Percentiles rank a stretch among this genome's conserved stretches.
Conservation (phyloP, 1,140 invertebrate species). For the Heliconius eleuchia region DNA sequence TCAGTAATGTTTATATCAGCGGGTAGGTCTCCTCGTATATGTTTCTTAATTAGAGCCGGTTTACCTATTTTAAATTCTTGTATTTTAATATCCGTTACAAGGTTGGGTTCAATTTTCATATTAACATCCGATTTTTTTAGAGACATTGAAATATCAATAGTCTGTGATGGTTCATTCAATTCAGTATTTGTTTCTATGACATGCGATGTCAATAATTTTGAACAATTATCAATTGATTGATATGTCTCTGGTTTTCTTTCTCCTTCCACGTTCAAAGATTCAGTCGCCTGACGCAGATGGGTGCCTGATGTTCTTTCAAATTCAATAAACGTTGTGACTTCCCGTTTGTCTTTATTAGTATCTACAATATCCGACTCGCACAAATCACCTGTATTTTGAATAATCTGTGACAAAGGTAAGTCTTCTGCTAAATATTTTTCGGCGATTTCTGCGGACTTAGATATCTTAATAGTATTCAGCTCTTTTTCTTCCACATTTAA, state of each 20-base stretch:
- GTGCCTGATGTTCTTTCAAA: conserved; percentile 53
- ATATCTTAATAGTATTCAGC: conserved; percentile 44
- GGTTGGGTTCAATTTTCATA: conserved; percentile 52
- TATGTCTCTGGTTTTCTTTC: neutral
- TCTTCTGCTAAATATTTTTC: neutral
- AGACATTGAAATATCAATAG: conserved; percentile 63
- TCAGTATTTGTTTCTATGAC: neutral
- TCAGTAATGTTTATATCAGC: conserved; percentile 54
- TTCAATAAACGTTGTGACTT: conserved; percentile 54
- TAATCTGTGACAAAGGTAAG: conserved; percentile 16
- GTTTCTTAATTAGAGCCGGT: conserved; percentile 60
- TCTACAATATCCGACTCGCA: conserved; percentile 15
- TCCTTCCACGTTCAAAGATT: neutral
- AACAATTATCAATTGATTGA: conserved; percentile 31
- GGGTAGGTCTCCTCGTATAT: conserved; percentile 58
- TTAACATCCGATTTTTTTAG: conserved; percentile 53
- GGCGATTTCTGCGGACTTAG: neutral
- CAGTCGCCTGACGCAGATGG: conserved; percentile 34
- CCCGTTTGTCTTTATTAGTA: conserved; percentile 40
- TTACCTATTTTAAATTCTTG: conserved; percentile 49
- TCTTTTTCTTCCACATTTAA: conserved; percentile 29
- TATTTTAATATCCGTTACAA: conserved; percentile 60
- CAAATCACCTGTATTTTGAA: neutral
- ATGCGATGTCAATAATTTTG: conserved; percentile 18
- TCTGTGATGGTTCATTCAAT: conserved; percentile 40